Conservation (phyloP, 2,797 vertebrate genomes). For the Enteromius radiatus region DNA sequence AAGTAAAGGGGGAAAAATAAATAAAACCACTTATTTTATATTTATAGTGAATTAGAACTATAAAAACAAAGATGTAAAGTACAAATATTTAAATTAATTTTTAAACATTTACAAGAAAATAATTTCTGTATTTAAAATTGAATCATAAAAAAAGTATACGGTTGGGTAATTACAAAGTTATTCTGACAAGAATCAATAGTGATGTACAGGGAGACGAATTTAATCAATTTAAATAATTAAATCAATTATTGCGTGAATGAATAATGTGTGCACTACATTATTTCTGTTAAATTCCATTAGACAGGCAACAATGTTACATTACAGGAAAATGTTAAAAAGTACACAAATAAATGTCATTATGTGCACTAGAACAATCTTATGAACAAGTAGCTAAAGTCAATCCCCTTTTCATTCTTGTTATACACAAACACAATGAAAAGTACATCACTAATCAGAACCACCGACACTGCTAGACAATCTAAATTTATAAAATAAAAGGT, state of each 20-base stretch:
- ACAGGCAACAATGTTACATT: neutral
- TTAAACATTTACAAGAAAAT: neutral
- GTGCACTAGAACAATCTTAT: neutral
- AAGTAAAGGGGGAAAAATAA: neutral
- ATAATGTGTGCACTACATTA: neutral
- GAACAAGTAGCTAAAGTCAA: neutral
- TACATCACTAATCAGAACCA: neutral
- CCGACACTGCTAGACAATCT: neutral
- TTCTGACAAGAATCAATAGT: neutral
- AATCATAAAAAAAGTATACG: neutral
- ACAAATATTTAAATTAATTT: neutral
- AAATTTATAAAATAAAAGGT: slow-evolving; percentile 12
- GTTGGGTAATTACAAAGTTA: neutral
- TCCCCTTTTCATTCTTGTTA: neutral
- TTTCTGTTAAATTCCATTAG: neutral
- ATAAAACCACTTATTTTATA: too few relatives aligned
- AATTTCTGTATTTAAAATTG: neutral
- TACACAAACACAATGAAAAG: neutral
- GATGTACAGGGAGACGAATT: neutral
- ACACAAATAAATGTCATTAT: neutral
- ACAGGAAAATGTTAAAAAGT: neutral
- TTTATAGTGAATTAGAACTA: too few relatives aligned
- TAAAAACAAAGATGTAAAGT: neutral
- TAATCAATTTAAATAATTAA: neutral
- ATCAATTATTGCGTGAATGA: neutral